Evolutionary conservation across 2,888 invertebrate genomes (phyloP), one percentile per base, ranked within the genome.

Genomic region (Pachycephus smyrnensis): DNA sequence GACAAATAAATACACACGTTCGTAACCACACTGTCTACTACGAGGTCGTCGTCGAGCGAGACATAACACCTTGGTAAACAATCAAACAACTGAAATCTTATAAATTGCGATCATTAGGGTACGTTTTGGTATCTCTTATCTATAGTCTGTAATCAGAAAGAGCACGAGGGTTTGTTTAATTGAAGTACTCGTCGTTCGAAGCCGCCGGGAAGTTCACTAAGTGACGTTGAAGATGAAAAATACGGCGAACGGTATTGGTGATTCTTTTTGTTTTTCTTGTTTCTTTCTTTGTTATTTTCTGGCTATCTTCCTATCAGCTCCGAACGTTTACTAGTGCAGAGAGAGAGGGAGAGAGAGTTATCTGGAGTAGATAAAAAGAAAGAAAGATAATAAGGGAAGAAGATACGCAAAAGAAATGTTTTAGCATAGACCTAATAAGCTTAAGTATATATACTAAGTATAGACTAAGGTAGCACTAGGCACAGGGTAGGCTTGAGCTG

Each of bases 401-500:
- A 71, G 71, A 71, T 71, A 71, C 23, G 40, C 40, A 55, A 55
- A 55, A 55, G 40, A 55, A 55, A 55, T 55, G 40, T 76, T 76
- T 73, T 15, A 11, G 35, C 76, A 32, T 68, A 77, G 69, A 55
- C 30, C 76, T 76, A 76, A 69, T 79, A 79, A 35, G 76, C 55
- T 73, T 78, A 78, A 79, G 73, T 68, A 76, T 77, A 80, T 76
- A 75, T 79, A 69, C 75, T 79, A 76, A 83, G 77, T 74, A 78
- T 79, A 84, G 79, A 80, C 78, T 82, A 80, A 82, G 81, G 80
- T 86, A 87, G 84, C 84, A 84, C 80, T 87, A 84, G 82, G 82
- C 77, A 84, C 77, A 76, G 79, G 79, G 23, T 80, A 82, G 83
- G 79, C 73, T 68, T 30, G 23, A 77, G 81, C 36, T 77, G 82